Percentiles rank a stretch among this genome's conserved stretches.
phyloP scores from a whole-genome alignment of 35 echinoderm and acorn worm species.

The Heliocidaris tuberculata region DNA sequence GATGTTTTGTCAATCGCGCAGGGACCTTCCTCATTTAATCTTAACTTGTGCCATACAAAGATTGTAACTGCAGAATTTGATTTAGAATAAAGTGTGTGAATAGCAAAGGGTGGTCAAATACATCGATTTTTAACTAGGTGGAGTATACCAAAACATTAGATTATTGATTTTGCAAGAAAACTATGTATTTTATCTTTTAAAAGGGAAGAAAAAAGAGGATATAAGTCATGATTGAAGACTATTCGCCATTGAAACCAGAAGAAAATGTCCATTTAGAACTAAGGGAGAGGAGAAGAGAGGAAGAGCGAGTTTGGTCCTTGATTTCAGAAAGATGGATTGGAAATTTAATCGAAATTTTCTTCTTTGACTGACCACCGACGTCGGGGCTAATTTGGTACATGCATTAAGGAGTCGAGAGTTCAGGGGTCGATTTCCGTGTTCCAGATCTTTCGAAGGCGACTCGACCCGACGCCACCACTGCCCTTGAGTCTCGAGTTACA shows the following conservation, averaged over 20 bases:
- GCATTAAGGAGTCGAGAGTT: conserved; percentile 2
- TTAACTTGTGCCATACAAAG: too few species aligned
- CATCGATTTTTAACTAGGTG: too few species aligned
- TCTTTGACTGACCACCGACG: conserved; percentile 14
- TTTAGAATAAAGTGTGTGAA: too few species aligned
- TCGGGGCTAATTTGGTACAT: conserved; percentile 9
- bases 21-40: too few species aligned
- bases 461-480: neutral
- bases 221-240: neutral
- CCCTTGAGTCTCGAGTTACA: neutral
- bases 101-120: too few species aligned
- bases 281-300: neutral
- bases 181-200: too few species aligned
- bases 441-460: neutral
- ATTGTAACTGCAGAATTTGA: too few species aligned
- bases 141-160: too few species aligned
- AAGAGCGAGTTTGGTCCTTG: neutral
- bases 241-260: neutral
- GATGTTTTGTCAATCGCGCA: too few species aligned
- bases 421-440: neutral
- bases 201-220: neutral
- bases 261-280: neutral
- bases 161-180: too few species aligned
- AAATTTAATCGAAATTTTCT: neutral
- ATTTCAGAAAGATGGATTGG: neutral